A percentile compares a stretch with the other conserved stretches of the same genome.
These are phyloP conservation scores for Athrips mouffetella DNA, from an alignment of 2,888 invertebrate genomes.

Conservation along the genomic window DNA sequence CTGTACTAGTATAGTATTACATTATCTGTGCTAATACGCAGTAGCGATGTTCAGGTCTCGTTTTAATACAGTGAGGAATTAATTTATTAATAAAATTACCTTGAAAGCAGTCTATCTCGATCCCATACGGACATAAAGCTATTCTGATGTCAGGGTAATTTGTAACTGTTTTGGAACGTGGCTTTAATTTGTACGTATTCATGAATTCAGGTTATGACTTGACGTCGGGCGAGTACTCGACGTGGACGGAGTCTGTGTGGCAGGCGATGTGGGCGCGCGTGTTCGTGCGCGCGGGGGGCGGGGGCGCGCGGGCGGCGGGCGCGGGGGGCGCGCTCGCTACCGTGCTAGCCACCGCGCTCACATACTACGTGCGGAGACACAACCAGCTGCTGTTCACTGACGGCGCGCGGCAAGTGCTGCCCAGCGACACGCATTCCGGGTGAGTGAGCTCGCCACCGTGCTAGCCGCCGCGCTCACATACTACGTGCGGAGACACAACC, in stretches of 20 bases:
- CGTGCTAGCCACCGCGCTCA: constrained; percentile 42
- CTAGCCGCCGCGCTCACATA: no score
- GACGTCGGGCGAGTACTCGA: constrained; percentile 86
- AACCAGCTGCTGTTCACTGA: constrained; percentile 39
- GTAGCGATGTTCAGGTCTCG: no score
- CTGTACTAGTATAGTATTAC: no score
- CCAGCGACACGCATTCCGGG: constrained; percentile 49
- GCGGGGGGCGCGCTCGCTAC: constrained; percentile 42
- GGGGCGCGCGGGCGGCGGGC: constrained; percentile 51
- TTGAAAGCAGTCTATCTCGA: no score
- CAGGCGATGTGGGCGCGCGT: constrained; percentile 84
- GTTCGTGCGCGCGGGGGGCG: constrained; percentile 85
- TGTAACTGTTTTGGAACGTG: no score
- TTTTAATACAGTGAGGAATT: no score
- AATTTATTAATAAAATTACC: no score
- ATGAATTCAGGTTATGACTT: constrained; percentile 83
- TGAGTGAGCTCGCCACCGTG: constrained; percentile 22
- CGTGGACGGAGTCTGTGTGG: constrained; percentile 96
- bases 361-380: constrained; percentile 52
- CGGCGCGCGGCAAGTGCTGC: constrained; percentile 27
- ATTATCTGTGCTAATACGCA: no score
- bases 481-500: no score
- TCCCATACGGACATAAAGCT: no score
- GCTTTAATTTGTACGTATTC: neutral
- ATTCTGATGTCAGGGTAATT: no score